Evolutionary conservation across 2,797 vertebrate genomes (phyloP).

Genomic region (Tamandua tetradactyla): DNA sequence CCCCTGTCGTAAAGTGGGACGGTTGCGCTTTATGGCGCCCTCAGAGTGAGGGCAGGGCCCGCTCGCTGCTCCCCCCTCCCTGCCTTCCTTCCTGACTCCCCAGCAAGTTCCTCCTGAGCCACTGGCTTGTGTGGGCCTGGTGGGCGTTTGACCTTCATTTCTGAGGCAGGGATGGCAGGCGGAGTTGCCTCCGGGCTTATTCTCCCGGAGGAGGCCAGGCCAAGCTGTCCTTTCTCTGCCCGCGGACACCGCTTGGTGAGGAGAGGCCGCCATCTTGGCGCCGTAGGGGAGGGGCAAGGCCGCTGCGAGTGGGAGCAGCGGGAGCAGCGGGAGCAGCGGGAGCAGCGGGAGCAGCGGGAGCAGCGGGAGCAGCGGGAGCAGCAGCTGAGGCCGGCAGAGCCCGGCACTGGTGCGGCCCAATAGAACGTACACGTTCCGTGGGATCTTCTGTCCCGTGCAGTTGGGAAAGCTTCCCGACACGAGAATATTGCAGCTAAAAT

Average conservation of each 20-base stretch:
- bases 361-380: too few species aligned
- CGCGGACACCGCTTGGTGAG: neutral
- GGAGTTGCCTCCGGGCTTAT: neutral
- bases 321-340: too few species aligned
- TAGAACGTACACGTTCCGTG: neutral
- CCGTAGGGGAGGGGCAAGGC: neutral
- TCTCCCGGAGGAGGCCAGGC: neutral
- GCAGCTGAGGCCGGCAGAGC: too few species aligned
- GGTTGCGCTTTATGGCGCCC: neutral
- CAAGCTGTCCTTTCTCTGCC: neutral
- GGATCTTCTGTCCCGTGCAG: neutral
- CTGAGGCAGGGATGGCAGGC: neutral
- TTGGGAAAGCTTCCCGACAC: neutral
- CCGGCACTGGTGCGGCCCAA: too few species aligned
- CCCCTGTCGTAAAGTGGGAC: too few species aligned
- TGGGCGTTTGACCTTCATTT: neutral
- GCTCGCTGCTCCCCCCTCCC: neutral
- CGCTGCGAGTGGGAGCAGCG: too few species aligned
- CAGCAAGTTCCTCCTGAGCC: neutral
- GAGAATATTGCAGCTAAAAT: neutral
- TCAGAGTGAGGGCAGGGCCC: neutral
- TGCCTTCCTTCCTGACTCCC: neutral
- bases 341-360: too few species aligned
- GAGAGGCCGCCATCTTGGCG: neutral
- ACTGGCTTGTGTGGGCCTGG: neutral